Percentiles rank a stretch among this genome's conserved stretches.
phyloP scores from a whole-genome alignment of 2,888 invertebrate species.

The Cristatella mucedo region DNA sequence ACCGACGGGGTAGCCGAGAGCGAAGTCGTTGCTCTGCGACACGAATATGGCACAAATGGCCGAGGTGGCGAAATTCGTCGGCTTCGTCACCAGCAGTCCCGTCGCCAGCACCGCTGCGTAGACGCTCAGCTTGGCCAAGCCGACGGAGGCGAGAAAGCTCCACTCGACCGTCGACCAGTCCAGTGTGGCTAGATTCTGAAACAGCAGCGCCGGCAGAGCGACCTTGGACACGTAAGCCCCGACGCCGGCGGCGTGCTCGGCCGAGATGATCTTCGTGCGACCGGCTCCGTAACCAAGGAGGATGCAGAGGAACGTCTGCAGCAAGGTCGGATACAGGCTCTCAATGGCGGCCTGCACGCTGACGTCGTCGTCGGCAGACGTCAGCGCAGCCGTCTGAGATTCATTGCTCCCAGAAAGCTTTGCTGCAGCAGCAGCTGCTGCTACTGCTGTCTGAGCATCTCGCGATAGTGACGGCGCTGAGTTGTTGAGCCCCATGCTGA shows the following conservation, averaged over 20 bases:
- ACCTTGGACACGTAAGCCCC: constrained; percentile 83
- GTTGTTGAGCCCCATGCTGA: no score
- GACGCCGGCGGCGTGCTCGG: constrained; percentile 47
- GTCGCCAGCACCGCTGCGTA: constrained; percentile 50
- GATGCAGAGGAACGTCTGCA: constrained; percentile 64
- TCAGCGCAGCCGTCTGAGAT: no score
- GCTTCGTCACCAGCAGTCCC: constrained; percentile 55
- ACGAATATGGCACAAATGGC: constrained; percentile 84
- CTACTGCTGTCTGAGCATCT: no score
- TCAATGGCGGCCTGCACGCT: no score
- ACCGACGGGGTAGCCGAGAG: constrained; percentile 86
- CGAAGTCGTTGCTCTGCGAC: constrained; percentile 93
- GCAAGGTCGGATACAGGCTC: constrained; percentile 76
- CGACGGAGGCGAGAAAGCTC: constrained; percentile 69
- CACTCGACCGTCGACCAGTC: constrained; percentile 61
- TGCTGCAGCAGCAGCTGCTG: no score
- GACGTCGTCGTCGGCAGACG: no score
- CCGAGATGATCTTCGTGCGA: constrained; percentile 21
- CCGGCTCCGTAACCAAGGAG: constrained; percentile 33
- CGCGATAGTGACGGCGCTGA: no score
- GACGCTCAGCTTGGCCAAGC: constrained; percentile 66
- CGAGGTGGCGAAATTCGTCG: constrained; percentile 63
- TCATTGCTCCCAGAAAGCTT: no score
- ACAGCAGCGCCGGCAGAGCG: constrained; percentile 76
- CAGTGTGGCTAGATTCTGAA: constrained; percentile 67